Conservation (phyloP, 2,888 invertebrate genomes). For the Dicyrtomina minuta region DNA sequence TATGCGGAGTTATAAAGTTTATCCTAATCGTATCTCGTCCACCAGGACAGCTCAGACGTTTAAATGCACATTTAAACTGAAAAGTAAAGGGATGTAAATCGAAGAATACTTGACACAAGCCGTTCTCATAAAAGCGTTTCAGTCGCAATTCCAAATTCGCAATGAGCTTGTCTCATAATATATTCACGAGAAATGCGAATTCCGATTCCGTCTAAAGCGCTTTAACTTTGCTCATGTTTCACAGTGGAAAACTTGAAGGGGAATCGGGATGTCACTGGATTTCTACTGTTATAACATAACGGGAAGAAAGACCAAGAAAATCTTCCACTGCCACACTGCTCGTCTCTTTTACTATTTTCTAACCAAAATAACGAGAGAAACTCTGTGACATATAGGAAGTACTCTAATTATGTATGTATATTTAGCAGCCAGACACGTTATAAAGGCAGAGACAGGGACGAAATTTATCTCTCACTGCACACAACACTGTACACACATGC, state of each 20-base stretch:
- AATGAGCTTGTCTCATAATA: conserved; percentile 2
- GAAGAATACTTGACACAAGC: no score
- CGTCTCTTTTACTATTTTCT: neutral
- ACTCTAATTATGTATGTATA: neutral
- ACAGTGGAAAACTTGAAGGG: neutral
- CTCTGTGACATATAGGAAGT: neutral
- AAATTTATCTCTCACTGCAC: neutral
- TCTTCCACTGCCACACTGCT: neutral
- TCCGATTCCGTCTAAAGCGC: neutral
- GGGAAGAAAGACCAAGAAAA: neutral
- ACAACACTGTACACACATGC: neutral
- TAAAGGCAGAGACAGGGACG: neutral
- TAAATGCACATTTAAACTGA: no score
- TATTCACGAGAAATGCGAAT: conserved; percentile 16
- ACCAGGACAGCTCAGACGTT: no score
- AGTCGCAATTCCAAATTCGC: neutral
- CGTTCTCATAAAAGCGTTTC: neutral
- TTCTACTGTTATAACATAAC: neutral
- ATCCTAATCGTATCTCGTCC: no score
- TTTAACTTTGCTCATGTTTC: conserved; percentile 1
- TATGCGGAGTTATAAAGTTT: no score
- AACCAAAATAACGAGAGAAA: neutral
- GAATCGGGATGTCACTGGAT: neutral
- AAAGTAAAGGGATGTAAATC: no score
- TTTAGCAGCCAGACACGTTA: neutral